phyloP scores from a whole-genome alignment of 2,113 vertebrate species.

The Acrocephalus arundinaceus region DNA sequence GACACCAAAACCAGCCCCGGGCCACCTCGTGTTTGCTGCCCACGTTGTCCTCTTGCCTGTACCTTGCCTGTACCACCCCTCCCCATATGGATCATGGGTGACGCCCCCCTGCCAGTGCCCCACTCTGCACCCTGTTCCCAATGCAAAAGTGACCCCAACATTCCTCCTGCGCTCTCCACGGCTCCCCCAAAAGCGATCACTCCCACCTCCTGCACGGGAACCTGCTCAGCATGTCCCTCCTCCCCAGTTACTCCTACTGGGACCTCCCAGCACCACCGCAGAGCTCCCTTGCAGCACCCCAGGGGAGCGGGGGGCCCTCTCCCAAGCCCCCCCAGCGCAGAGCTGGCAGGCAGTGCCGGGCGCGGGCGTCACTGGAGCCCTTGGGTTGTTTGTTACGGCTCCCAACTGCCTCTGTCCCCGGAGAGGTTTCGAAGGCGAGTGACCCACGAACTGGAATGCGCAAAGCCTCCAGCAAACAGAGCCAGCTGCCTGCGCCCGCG shows the following conservation, averaged over 20 bases:
- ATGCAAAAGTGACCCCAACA: neutral
- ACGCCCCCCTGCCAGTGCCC: neutral
- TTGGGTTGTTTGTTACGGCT: slow-evolving; percentile 40
- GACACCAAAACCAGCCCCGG: neutral
- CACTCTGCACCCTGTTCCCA: fast-evolving
- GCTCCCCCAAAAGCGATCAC: fast-evolving
- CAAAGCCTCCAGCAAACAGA: slow-evolving; percentile 65
- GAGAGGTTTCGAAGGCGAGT: slow-evolving; percentile 57
- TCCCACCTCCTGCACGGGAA: neutral
- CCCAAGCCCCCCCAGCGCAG: neutral
- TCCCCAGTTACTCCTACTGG: neutral
- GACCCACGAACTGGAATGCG: slow-evolving; percentile 63
- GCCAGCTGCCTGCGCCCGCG: slow-evolving; percentile 55
- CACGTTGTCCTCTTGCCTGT: neutral
- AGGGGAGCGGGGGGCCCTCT: neutral
- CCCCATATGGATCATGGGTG: fast-evolving
- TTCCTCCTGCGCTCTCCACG: neutral
- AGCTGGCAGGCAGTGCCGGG: neutral
- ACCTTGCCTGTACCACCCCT: neutral
- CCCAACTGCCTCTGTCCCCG: slow-evolving; percentile 46
- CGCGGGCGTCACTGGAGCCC: slow-evolving; percentile 6
- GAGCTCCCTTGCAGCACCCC: neutral
- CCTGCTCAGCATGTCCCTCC: fast-evolving
- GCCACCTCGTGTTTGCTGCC: neutral
- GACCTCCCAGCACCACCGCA: neutral